phyloP scores from a whole-genome alignment of 2,888 invertebrate genomes.

The Aplocera efformata region DNA sequence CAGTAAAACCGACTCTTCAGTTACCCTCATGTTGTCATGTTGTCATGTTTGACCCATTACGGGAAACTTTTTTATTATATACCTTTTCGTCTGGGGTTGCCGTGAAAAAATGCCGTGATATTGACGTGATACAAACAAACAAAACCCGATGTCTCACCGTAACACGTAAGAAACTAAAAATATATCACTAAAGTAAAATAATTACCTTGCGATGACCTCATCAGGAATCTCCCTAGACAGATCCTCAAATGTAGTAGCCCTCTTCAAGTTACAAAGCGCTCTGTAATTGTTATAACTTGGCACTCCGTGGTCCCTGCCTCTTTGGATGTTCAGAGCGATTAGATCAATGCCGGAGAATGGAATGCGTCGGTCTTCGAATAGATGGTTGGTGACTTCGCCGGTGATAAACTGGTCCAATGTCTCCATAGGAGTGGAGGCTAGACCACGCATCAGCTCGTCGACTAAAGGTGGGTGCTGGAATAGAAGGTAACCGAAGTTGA shows the following conservation, averaged over 20 bases:
- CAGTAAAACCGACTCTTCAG: too few relatives aligned
- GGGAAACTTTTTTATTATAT: too few relatives aligned
- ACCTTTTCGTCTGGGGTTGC: too few relatives aligned
- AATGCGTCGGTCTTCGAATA: slow-evolving; percentile 93
- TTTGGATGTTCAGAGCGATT: slow-evolving; percentile 93
- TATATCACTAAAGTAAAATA: background rate
- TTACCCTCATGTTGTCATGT: too few relatives aligned
- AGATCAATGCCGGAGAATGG: slow-evolving; percentile 96
- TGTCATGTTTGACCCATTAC: too few relatives aligned
- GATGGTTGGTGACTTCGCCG: slow-evolving; percentile 95
- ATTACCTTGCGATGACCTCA: slow-evolving; percentile 85
- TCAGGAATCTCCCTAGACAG: slow-evolving; percentile 91
- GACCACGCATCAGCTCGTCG: slow-evolving; percentile 92
- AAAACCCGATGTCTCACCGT: too few relatives aligned
- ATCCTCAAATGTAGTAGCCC: slow-evolving; percentile 92
- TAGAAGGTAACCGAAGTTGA: background rate
- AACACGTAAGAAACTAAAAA: too few relatives aligned
- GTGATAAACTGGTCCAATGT: slow-evolving; percentile 96
- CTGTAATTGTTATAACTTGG: slow-evolving; percentile 95
- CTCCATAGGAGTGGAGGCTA: slow-evolving; percentile 95
- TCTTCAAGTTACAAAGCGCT: slow-evolving; percentile 92
- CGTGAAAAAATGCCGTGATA: too few relatives aligned
- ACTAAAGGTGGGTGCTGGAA: slow-evolving; percentile 84
- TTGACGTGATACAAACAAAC: too few relatives aligned
- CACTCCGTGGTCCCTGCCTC: slow-evolving; percentile 93